Evolutionary conservation across 2,113 vertebrate species (phyloP), one percentile per base, ranked within the genome.

Genomic region (Platycercus adscitus): DNA sequence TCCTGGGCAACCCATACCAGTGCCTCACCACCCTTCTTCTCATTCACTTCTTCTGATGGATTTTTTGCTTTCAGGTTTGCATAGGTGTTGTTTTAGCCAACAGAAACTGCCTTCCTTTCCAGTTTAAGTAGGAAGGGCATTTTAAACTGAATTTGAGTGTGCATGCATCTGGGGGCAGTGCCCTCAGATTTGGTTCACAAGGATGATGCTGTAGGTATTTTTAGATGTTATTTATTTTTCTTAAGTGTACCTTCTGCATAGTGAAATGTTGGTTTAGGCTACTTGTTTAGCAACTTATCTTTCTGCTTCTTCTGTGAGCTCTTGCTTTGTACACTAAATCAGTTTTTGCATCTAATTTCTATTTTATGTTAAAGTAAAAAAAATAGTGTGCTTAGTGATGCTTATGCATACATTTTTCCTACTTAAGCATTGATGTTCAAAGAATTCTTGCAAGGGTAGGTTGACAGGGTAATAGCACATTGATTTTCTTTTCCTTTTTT

Each of bases 401-500:
- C 77, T 95, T 94, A 93, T 93, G 91, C 55, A 65, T 91, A 92
- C 77, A 79, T 94, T 93, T 93, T 92, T 95, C 88, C 55, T 93
- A 46, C 83, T 94, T 86, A 91, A 83, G 60, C 69, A 28, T 47
- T 91, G 86, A 81, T 84, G 72, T 88, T 95, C 77, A 64, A 95
- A 92, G 95, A 93, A 75, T 89, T 95, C 91, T 88, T 88, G 69
- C 50, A 78, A 78, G 72, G 43, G 50, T 84, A 68, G 29, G 80
- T 89, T 97, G 92, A 96, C 94, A 96, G 83, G 93, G 72, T 96
- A 95, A 96, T 95, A 93, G 80, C 81, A 64, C 91, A 92, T 86
- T 95, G 95, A 94, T 96, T 95, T 96, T 89, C 44, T 96, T 89
- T 83, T 85, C 33, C 75, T 86, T 91, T 61, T 39, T 15, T 8